Conservation (phyloP, 2,888 invertebrate genomes). For the Amphipoea oculea region DNA sequence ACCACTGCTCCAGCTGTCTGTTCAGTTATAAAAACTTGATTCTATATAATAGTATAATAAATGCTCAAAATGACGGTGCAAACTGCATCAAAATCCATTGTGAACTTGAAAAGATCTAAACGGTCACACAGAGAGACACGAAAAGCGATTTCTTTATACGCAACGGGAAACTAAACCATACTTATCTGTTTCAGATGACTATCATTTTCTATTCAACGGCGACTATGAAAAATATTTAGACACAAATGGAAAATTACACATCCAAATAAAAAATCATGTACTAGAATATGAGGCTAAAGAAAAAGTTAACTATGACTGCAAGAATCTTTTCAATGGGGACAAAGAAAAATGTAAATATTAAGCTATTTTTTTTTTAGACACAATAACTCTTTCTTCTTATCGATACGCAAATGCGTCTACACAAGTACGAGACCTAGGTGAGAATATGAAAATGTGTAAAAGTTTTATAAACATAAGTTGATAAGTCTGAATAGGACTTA, state of each 20-base stretch:
- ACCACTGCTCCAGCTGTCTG: too few species aligned
- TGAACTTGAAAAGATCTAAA: too few species aligned
- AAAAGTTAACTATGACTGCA: constrained; percentile 33
- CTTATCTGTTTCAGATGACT: constrained; percentile 23
- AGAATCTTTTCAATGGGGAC: constrained; percentile 13
- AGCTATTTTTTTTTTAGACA: background rate
- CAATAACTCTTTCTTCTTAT: background rate
- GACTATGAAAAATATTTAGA: background rate
- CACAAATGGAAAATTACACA: background rate
- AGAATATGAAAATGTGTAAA: background rate
- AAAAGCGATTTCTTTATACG: too few species aligned
- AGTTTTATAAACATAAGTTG: background rate
- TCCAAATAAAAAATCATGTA: background rate
- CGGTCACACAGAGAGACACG: too few species aligned
- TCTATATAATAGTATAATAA: too few species aligned
- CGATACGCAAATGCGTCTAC: background rate
- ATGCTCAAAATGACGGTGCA: background rate
- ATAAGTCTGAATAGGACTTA: too few species aligned
- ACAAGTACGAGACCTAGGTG: background rate
- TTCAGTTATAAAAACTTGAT: too few species aligned
- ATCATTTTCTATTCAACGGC: constrained; percentile 9
- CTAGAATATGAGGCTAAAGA: background rate
- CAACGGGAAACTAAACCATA: background rate
- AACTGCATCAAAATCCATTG: background rate
- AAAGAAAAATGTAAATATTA: constrained; percentile 22